These are phyloP conservation scores for Drosophila maculinotata DNA, from an alignment of 2,888 invertebrate genomes.

Conservation along the genomic window DNA sequence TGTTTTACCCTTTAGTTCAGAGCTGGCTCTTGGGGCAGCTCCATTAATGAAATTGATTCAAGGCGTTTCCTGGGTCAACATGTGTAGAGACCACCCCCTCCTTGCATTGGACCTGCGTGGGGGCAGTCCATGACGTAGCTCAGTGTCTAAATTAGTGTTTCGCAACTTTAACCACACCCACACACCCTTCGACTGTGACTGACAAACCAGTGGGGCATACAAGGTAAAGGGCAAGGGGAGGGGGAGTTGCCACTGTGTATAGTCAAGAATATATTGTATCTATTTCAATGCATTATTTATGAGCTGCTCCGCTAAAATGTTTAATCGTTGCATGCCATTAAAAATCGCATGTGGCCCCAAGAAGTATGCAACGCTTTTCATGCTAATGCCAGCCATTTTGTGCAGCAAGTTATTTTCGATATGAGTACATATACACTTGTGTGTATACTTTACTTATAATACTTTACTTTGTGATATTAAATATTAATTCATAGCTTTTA, in stretches of 20 bases:
- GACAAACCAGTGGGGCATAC: background rate
- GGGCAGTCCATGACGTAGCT: slow-evolving; percentile 1
- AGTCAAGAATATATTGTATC: background rate
- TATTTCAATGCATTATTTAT: slow-evolving; percentile 30
- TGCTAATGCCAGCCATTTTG: background rate
- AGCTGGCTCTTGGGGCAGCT: background rate
- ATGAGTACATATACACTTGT: background rate
- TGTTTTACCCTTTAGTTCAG: background rate
- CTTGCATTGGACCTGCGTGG: slow-evolving; percentile 24
- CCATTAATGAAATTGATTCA: slow-evolving; percentile 50
- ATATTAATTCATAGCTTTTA: too few relatives aligned
- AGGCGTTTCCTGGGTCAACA: slow-evolving; percentile 31
- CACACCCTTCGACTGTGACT: background rate
- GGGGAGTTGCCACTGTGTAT: too few relatives aligned
- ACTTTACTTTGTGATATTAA: too few relatives aligned
- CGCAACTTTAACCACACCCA: slow-evolving; percentile 4
- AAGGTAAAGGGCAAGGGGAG: background rate
- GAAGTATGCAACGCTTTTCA: slow-evolving; percentile 32
- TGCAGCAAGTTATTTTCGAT: background rate
- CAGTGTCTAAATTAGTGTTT: slow-evolving; percentile 32
- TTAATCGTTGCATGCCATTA: slow-evolving; percentile 16
- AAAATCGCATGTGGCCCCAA: slow-evolving; percentile 6
- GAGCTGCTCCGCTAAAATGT: slow-evolving; percentile 5
- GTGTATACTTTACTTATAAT: too few relatives aligned
- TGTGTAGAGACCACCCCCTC: slow-evolving; percentile 2